Conservation (phyloP, 64 coral and sea anemone genomes). For the Actinia equina region DNA sequence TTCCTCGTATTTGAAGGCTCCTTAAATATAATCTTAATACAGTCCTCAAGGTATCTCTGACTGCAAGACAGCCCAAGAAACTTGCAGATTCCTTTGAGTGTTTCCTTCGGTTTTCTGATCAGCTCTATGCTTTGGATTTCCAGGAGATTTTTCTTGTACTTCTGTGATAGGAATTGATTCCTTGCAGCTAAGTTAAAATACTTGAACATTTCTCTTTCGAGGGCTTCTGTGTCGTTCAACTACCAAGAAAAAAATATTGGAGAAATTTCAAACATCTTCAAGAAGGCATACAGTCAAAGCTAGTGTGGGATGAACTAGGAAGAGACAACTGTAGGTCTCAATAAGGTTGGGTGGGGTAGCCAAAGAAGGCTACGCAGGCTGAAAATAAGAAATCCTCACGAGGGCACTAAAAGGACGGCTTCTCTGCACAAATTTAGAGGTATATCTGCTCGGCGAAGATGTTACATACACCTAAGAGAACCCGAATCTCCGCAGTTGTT, state of each 20-base stretch:
- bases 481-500: too few relatives aligned
- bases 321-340: not conserved
- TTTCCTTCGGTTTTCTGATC: conserved; percentile 46
- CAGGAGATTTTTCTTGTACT: not conserved
- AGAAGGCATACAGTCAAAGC: too few relatives aligned
- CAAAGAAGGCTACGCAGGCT: too few relatives aligned
- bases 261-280: not conserved
- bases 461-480: too few relatives aligned
- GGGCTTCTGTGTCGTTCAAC: conserved; percentile 29
- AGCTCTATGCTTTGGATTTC: conserved; percentile 41
- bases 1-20: conserved; percentile 43
- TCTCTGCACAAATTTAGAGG: too few relatives aligned
- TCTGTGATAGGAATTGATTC: conserved; percentile 39
- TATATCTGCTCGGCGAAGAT: too few relatives aligned
- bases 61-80: conserved; percentile 28
- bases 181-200: conserved; percentile 32
- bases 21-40: conserved; percentile 37
- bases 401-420: too few relatives aligned
- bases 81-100: conserved; percentile 17
- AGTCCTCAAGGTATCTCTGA: conserved; percentile 32
- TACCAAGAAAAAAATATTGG: not conserved
- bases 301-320: not conserved
- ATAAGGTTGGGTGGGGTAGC: too few relatives aligned
- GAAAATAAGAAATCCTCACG: too few relatives aligned
- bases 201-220: conserved; percentile 35